Evolutionary conservation across 2,888 invertebrate genomes (phyloP), one percentile per base, ranked within the genome.

Genomic region (Malthinus flaveolus): DNA sequence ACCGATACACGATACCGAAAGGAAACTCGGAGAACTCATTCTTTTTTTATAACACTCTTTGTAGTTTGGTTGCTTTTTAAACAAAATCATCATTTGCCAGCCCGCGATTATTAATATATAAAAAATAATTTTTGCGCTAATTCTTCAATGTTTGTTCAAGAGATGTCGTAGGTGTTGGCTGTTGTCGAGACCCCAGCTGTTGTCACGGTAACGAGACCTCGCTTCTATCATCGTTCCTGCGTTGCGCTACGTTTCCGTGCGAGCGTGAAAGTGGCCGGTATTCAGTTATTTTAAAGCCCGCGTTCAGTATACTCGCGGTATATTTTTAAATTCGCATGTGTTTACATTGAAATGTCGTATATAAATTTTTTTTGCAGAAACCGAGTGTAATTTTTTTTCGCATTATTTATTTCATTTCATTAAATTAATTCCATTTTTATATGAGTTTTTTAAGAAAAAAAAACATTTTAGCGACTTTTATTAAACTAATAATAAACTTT

Each of bases 271-370:
- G 48, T 48, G 54, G 39, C 48, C 47, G 47, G 47, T 48, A 45
- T 48, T 56, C 49, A 56, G 56, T 56, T 56, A 56, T 56, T 49
- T 56, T 56, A 42, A 49, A 49, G 49, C 49, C 42, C 44, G 56
- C 49, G 49, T 42, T 44, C 42, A 49, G 49, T 42, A 56, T 49
- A 34, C 49, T 56, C 56, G 34, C 45, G 49, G 49, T 49, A 49
- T 56, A 56, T 56, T 56, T 56, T 56, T 56, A 56, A 49, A 56
- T 56, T 56, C 44, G 49, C 31, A 33, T 49, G 49, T 56, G 56
- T 56, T 56, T 56, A 56, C 56, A 56, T 49, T 36, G 34, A 49
- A 13, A 42, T 49, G 46, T 56, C 56, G 34, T 39, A 49, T 49
- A 56, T 56, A 15, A 42, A 42, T 15, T 15, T 15, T 37, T 15